Evolutionary conservation across 1,140 invertebrate species (phyloP), one percentile per base, ranked within the genome.

Genomic region (Dysdera silvatica): DNA sequence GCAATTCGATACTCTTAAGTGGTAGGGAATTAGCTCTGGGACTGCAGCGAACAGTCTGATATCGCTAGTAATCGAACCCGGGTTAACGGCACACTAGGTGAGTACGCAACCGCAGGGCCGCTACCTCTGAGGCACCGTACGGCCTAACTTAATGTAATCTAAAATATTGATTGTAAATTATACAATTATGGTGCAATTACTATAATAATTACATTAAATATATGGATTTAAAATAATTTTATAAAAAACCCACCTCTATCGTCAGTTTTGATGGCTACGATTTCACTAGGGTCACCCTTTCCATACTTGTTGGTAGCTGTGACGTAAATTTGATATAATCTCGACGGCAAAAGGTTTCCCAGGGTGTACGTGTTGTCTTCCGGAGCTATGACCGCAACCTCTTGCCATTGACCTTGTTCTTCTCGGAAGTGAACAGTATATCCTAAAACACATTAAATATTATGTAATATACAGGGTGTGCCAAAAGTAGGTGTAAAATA

Each of bases 341-440:
- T 68, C 47, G 60, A 32, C 33, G 37, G 45, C 26, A 43, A 52
- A 14, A 66, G n/a, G 14, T 47, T 60, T 26, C 32, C 47, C 35
- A 61, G 23, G 24, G 61, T 57, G 66, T 56, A 51, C 18, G 61
- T 59, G 35, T 63, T 56, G 45, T 65, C 66, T 35, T 65, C 63
- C 3, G 60, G 48, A 16, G 66, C 53, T 1, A 56, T 51, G 4
- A 69, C 48, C 1, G 68, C 59, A 5, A 69, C 58, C 51, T 70
- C 67, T n/a, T 56, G 64, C 68, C 68, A 70, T 40, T 56, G 54
- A 3, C 53, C 57, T 40, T 65, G 59, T 8, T 60, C 67, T 26
- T 70, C 68, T 2, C 64, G 67, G 48, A 62, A 70, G 23, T 66
- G 54, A 6, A 70, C 47, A 14, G 67, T 66, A 26, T 69, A 69